phyloP scores from a whole-genome alignment of 2,888 invertebrate species.

The Eupithecia insigniata region DNA sequence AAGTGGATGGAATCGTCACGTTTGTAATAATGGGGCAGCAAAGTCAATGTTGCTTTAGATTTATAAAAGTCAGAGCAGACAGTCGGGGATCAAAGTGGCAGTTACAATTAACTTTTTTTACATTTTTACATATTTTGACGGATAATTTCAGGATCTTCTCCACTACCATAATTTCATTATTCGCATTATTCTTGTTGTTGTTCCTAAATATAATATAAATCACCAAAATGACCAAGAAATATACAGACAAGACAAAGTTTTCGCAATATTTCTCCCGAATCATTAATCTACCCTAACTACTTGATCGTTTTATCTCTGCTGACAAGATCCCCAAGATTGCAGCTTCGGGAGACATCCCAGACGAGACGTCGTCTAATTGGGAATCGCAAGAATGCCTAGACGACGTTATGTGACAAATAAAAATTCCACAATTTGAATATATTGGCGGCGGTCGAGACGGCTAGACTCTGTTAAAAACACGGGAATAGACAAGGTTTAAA shows the following conservation, averaged over 20 bases:
- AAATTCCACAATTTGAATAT: conserved; percentile 66
- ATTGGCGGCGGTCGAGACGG: conserved; percentile 51
- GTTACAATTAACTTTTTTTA: not conserved
- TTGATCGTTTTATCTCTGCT: conserved; percentile 21
- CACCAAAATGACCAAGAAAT: not conserved
- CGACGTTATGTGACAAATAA: conserved; percentile 72
- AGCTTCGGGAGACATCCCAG: conserved; percentile 45
- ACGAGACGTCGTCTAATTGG: conserved; percentile 66
- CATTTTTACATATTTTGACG: not conserved
- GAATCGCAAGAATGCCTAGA: conserved; percentile 66
- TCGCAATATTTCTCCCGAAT: not conserved
- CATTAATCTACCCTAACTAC: conserved; percentile 19
- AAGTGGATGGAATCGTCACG: conserved; percentile 29
- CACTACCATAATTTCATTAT: not conserved
- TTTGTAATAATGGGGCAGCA: conserved; percentile 3
- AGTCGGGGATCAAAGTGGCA: not conserved
- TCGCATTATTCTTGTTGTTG: not conserved
- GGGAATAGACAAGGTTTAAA: conserved; percentile 33
- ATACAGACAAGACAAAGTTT: not conserved
- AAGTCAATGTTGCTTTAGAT: conserved; percentile 15
- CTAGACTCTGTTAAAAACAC: conserved; percentile 32
- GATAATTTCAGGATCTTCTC: not conserved
- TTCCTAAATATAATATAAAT: not conserved
- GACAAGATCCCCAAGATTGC: conserved; percentile 26
- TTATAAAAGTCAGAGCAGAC: not conserved